Conservation (phyloP, 2,888 invertebrate genomes). For the Chesias legatella region DNA sequence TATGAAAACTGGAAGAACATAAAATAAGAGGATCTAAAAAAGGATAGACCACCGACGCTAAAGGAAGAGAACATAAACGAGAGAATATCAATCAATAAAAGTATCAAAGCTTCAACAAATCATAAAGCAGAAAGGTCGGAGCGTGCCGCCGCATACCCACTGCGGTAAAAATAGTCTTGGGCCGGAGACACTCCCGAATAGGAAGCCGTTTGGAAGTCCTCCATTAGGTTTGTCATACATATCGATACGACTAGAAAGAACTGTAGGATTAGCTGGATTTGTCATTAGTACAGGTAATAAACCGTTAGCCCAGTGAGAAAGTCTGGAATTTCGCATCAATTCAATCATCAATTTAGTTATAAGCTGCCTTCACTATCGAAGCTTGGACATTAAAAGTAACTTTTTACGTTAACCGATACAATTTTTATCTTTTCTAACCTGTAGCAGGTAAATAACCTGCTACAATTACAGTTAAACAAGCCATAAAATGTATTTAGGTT, state of each 20-base stretch:
- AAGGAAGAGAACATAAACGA: constrained; percentile 33
- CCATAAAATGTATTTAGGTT: constrained; percentile 13
- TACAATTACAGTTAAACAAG: constrained; percentile 2
- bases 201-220: constrained; percentile 53
- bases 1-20: too few relatives aligned
- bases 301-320: too few relatives aligned
- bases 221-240: constrained; percentile 39
- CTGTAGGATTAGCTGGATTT: too few relatives aligned
- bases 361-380: constrained; percentile 25
- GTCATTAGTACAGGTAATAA: too few relatives aligned
- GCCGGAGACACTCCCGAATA: constrained; percentile 66
- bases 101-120: constrained; percentile 55
- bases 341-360: too few relatives aligned
- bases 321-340: too few relatives aligned
- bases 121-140: constrained; percentile 59
- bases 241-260: neutral
- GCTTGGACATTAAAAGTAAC: constrained; percentile 12
- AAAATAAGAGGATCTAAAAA: neutral
- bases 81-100: constrained; percentile 45
- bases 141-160: constrained; percentile 64
- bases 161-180: constrained; percentile 61
- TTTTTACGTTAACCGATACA: constrained; percentile 15
- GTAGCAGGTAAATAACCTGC: constrained; percentile 12
- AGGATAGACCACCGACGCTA: constrained; percentile 7
- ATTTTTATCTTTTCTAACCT: too few relatives aligned